Evolutionary conservation across 2,113 vertebrate species (phyloP).

Genomic region (Spea multiplicata): DNA sequence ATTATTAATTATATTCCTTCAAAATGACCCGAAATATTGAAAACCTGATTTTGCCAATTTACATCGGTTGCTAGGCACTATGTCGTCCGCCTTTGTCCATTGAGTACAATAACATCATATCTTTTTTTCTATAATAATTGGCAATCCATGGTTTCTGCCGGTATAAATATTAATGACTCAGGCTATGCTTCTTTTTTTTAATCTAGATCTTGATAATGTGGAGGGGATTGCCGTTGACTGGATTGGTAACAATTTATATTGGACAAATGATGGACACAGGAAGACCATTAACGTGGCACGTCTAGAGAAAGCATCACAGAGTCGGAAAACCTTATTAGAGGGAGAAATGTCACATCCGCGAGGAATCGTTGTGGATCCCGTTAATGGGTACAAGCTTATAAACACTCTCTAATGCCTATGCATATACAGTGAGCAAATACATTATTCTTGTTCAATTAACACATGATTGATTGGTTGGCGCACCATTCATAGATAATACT

Average conservation of each 20-base stretch:
- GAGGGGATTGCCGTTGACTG: constrained; percentile 98
- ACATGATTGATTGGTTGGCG: constrained; percentile 10
- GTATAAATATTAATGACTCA: too few relatives aligned
- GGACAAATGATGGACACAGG: constrained; percentile 95
- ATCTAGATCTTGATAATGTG: constrained; percentile 91
- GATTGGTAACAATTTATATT: constrained; percentile 96
- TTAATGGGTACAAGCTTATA: constrained; percentile 77
- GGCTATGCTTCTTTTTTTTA: too few relatives aligned
- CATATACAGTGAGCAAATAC: constrained; percentile 11
- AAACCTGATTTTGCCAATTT: too few relatives aligned
- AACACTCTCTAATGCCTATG: constrained; percentile 3
- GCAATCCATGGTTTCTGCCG: too few relatives aligned
- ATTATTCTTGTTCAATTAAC: constrained; percentile 10
- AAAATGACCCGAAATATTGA: too few relatives aligned
- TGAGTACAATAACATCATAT: too few relatives aligned
- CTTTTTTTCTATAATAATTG: too few relatives aligned
- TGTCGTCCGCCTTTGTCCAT: too few relatives aligned
- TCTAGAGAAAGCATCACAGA: constrained; percentile 87
- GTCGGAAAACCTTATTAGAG: constrained; percentile 87
- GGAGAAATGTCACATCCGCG: constrained; percentile 96
- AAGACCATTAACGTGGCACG: constrained; percentile 94
- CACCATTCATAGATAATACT: not conserved
- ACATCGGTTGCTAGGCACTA: too few relatives aligned
- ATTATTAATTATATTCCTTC: too few relatives aligned
- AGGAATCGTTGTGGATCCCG: constrained; percentile 94